Base-by-base conservation (phyloP, 2,888 invertebrate genomes). In the Bellardia bayeri region DNA sequence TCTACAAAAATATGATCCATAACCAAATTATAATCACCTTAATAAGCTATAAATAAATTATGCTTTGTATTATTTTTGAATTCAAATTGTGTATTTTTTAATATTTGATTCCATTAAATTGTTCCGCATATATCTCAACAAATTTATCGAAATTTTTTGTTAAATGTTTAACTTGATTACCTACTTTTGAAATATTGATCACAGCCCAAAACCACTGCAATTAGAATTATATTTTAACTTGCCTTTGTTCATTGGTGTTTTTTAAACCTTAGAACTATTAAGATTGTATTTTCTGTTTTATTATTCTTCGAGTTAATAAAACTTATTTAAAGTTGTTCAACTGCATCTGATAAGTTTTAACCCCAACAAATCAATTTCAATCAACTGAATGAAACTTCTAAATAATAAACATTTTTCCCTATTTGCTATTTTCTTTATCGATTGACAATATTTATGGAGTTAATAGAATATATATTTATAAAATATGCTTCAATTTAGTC, bases 281-380 rank as follows among this genome's bases (percentile, higher is more conserved):
- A 14, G 13, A 14, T 33, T 61, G 11, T 14, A 7, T 61, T 30
- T 33, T 14, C 33, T 56, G 11, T 56, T 9, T 23, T 23, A 9
- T 23, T 16, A 16, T 23, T 49, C 14, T 11, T 49, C 49, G 42
- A 64, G 30, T 33, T 3, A 61, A 61, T 37, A 14, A 61, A 61
- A 61, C 33, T 30, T 5, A 61, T 33, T 33, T 33, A 30, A 30
- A 30, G 16, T 42, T 49, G 45, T 42, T 64, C 16, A n/a, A 42
- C 40, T 42, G 16, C n/a, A 42, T 64, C 40, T 64, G 40, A 42
- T 9, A 64, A 40, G n/a, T 37, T 16, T 16, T 40, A 40, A 64
- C 64, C 37, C 42, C 40, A 64, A 64, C 64, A 64, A 64, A 42
- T 64, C 64, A 40, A 64, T 64, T 64, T 40, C 42, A 40, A 40